phyloP scores from a whole-genome alignment of 2,797 vertebrate species.

The Setipinna tenuifilis region DNA sequence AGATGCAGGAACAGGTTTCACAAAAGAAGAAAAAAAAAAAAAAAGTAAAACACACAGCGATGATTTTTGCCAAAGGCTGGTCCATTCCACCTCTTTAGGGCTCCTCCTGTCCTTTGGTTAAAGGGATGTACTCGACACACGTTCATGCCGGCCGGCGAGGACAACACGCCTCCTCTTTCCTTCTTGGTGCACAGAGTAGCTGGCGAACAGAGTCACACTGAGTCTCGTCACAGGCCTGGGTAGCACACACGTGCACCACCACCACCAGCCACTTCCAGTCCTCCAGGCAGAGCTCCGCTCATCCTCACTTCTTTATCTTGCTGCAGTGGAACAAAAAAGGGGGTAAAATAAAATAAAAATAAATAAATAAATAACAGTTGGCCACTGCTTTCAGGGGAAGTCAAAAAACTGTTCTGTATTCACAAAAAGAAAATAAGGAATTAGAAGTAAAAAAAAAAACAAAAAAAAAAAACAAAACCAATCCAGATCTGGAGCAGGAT shows the following conservation, averaged over 20 bases:
- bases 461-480: background rate
- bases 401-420: background rate
- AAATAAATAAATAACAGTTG: background rate
- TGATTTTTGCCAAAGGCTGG: constrained; percentile 23
- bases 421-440: background rate
- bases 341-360: background rate
- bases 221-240: background rate
- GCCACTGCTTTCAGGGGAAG: background rate
- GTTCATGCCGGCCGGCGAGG: background rate
- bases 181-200: background rate
- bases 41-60: background rate
- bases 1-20: background rate
- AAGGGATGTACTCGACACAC: background rate
- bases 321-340: constrained; percentile 6
- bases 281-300: background rate
- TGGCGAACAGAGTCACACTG: background rate
- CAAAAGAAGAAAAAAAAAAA: background rate
- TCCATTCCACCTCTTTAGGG: background rate
- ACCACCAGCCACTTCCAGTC: background rate
- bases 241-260: background rate
- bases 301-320: background rate
- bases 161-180: background rate
- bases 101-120: constrained; percentile 11
- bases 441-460: background rate
- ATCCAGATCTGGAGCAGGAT: background rate